These are phyloP conservation scores for Porites cylindrica DNA, from an alignment of 92 coral and sea anemone genomes.

Conservation along the genomic window DNA sequence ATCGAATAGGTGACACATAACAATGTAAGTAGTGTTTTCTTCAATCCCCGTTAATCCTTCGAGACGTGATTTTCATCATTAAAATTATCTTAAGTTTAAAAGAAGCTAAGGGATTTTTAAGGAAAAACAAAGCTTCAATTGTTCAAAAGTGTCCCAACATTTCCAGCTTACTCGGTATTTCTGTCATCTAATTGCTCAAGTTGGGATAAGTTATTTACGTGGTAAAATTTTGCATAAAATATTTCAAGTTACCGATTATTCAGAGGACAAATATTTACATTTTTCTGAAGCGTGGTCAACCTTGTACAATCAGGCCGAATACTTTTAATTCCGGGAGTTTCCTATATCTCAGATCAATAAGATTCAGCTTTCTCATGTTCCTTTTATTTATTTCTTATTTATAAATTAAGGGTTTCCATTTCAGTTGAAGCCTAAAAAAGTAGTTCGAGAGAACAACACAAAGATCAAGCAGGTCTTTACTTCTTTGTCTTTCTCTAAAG, in stretches of 20 bases:
- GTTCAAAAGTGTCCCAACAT: not conserved
- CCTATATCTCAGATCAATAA: too few relatives aligned
- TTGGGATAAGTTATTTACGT: not conserved
- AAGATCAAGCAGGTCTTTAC: not conserved
- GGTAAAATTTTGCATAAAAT: constrained; percentile 3
- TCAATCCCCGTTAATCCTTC: not conserved
- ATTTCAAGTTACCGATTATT: not conserved
- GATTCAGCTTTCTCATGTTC: not conserved
- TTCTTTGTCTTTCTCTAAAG: not conserved
- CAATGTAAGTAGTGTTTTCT: not conserved
- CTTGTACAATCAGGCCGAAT: not conserved
- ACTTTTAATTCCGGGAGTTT: constrained; percentile 18
- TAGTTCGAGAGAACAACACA: not conserved
- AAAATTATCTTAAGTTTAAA: not conserved
- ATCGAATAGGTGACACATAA: not conserved
- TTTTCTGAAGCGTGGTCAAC: not conserved
- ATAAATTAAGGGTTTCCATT: not conserved
- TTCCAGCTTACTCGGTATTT: not conserved
- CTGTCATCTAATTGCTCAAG: not conserved
- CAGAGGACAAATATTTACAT: constrained; percentile 15
- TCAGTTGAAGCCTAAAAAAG: not conserved
- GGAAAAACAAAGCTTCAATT: not conserved
- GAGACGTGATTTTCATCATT: not conserved
- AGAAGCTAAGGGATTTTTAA: not conserved
- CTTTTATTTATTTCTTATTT: not conserved